phyloP scores from a whole-genome alignment of 2,113 vertebrate genomes.

The Salminus brasiliensis region DNA sequence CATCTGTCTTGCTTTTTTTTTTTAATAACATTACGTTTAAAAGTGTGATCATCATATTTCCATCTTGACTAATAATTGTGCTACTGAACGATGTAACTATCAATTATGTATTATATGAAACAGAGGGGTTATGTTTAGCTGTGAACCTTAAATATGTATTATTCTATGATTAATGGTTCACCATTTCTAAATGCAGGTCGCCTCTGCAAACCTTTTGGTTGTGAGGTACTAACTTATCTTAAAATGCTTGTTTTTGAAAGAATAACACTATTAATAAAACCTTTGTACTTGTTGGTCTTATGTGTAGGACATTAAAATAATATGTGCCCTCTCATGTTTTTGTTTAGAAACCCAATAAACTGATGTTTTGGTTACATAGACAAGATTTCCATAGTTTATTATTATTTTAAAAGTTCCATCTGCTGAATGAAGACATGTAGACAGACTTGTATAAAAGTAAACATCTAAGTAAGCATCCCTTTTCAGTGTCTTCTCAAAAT shows the following conservation, averaged over 20 bases:
- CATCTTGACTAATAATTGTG: slow-evolving; percentile 5
- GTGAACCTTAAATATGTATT: not conserved
- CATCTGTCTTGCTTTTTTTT: not conserved
- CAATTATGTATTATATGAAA: not conserved
- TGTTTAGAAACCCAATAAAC: too few species aligned
- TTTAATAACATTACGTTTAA: not conserved
- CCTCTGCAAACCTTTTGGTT: not conserved
- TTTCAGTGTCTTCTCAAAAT: not conserved
- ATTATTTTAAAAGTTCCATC: not conserved
- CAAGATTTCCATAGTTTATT: too few species aligned
- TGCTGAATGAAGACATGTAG: not conserved
- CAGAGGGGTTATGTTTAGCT: not conserved
- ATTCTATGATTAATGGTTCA: not conserved
- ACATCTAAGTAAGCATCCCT: not conserved
- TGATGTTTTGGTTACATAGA: too few species aligned
- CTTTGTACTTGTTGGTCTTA: not conserved
- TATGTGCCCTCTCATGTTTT: too few species aligned
- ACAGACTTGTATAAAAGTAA: not conserved
- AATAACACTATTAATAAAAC: not conserved
- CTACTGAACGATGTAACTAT: slow-evolving; percentile 27
- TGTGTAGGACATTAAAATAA: not conserved
- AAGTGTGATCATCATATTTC: not conserved
- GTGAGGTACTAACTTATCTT: not conserved
- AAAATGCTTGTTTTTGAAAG: not conserved
- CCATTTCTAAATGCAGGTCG: not conserved